Evolutionary conservation across 2,888 invertebrate species (phyloP).

Genomic region (Cyaniris semiargus): DNA sequence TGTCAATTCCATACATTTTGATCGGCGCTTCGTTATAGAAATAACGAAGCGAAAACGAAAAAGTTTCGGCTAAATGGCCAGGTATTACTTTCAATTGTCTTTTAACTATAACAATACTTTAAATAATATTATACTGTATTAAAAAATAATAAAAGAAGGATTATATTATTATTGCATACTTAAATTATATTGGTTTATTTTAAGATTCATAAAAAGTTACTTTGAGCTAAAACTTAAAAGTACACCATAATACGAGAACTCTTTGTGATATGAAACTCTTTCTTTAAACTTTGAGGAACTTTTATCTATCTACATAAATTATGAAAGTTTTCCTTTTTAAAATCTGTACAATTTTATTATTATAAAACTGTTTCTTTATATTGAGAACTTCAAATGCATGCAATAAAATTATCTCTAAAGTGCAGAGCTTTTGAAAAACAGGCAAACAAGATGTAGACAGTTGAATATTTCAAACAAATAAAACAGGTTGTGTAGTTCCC

Average conservation of each 20-base stretch:
- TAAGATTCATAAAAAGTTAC: conserved; percentile 7
- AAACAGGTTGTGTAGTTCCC: no score
- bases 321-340: conserved; percentile 8
- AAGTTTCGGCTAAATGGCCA: no score
- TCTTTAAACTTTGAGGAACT: background rate
- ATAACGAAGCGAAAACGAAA: no score
- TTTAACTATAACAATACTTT: no score
- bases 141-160: no score
- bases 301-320: conserved; percentile 25
- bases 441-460: no score
- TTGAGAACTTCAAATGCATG: conserved; percentile 5
- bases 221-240: background rate
- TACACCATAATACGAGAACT: background rate
- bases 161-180: background rate
- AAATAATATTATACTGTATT: no score
- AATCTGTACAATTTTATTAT: conserved; percentile 19
- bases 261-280: conserved; percentile 24
- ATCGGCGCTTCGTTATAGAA: no score
- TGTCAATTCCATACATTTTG: no score
- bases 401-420: background rate
- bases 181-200: background rate
- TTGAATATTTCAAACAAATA: no score
- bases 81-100: no score
- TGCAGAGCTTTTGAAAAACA: background rate
- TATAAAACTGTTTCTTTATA: background rate